Evolutionary conservation across 2,888 invertebrate genomes (phyloP).

Genomic region (Eupithecia insigniata): DNA sequence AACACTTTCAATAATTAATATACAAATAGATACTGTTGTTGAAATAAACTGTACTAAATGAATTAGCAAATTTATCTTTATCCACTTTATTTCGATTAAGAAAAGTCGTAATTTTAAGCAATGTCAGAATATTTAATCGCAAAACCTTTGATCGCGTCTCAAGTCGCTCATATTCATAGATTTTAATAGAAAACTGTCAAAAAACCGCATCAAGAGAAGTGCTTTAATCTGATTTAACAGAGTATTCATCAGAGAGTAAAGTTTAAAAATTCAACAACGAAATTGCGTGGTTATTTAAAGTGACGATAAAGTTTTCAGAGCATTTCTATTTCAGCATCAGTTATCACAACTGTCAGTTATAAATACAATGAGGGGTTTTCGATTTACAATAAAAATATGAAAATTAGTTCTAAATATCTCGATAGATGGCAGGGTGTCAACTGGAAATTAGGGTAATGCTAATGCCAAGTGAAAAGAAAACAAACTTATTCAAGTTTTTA

Average conservation of each 20-base stretch:
- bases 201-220: background rate
- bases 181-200: background rate
- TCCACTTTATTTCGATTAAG: background rate
- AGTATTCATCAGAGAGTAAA: background rate
- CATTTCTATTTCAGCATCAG: background rate
- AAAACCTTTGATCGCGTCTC: background rate
- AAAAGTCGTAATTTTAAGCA: background rate
- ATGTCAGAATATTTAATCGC: background rate
- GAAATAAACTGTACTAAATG: background rate
- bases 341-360: background rate
- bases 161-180: background rate
- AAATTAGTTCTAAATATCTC: no score
- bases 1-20: background rate
- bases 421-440: no score
- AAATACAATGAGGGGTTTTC: no score
- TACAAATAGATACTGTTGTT: background rate
- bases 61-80: background rate
- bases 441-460: no score
- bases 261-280: background rate
- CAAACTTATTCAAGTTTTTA: no score
- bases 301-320: background rate
- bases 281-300: background rate
- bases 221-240: background rate
- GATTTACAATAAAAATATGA: no score
- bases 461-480: no score